phyloP scores from a whole-genome alignment of 2,797 vertebrate genomes.

The Alcedo quadribrachys region DNA sequence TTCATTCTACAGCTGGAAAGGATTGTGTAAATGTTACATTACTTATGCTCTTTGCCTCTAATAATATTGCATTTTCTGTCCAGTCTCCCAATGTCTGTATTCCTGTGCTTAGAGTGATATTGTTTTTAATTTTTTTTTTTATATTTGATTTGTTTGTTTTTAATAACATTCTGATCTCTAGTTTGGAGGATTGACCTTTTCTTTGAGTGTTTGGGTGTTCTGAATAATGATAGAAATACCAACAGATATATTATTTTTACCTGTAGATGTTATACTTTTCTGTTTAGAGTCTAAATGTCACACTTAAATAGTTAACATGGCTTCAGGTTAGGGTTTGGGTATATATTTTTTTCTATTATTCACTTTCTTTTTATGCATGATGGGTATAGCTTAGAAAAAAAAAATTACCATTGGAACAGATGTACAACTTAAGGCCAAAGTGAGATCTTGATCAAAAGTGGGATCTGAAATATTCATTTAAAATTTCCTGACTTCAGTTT shows the following conservation, averaged over 20 bases:
- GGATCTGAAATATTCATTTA: not conserved
- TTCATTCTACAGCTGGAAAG: slow-evolving; percentile 4
- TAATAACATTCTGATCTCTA: not conserved
- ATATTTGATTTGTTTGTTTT: slow-evolving; percentile 26
- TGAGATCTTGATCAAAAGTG: not conserved
- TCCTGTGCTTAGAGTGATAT: not conserved
- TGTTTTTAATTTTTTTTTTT: not conserved
- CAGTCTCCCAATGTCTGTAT: not conserved
- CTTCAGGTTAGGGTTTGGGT: not conserved
- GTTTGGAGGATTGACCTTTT: slow-evolving; percentile 19
- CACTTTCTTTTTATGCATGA: not conserved
- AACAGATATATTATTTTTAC: not conserved
- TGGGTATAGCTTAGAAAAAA: not conserved
- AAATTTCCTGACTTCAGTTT: not conserved
- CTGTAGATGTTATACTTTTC: not conserved
- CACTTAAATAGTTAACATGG: not conserved
- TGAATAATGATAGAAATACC: slow-evolving; percentile 6
- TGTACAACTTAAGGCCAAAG: not conserved
- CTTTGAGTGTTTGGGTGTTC: not conserved
- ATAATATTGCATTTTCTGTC: not conserved
- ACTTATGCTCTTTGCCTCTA: not conserved
- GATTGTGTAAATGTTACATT: not conserved
- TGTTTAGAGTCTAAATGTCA: not conserved
- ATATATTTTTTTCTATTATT: not conserved
- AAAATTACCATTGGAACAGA: not conserved